Conservation (phyloP, 2,113 vertebrate genomes). For the Ceyx cyanopectus region DNA sequence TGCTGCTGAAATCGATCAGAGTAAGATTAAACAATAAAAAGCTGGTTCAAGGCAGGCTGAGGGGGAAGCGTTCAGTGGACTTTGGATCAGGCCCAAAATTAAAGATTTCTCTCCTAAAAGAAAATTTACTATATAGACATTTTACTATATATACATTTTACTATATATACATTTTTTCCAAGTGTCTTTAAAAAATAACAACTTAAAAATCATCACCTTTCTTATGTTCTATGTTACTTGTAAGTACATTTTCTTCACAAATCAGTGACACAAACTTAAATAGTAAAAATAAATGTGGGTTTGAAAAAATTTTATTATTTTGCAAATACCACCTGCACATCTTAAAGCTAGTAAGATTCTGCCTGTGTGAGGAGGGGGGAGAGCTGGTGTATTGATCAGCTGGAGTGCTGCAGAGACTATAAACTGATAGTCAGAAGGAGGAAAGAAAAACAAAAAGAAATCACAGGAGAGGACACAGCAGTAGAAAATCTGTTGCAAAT, state of each 20-base stretch:
- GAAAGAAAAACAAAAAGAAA: slow-evolving; percentile 25
- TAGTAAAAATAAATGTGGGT: background rate
- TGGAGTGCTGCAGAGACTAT: slow-evolving; percentile 52
- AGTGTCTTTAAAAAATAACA: background rate
- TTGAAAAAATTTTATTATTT: background rate
- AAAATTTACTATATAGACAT: background rate
- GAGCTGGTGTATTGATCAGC: slow-evolving; percentile 58
- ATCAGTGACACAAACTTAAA: background rate
- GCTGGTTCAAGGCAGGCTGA: background rate
- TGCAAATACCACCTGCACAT: slow-evolving; percentile 18
- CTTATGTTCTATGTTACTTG: background rate
- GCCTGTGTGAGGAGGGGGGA: background rate
- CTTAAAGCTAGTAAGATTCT: slow-evolving; percentile 40
- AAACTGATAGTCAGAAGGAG: slow-evolving; percentile 46
- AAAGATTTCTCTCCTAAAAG: background rate
- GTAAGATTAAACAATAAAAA: slow-evolving; percentile 52
- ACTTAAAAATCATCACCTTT: background rate
- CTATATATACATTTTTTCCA: background rate
- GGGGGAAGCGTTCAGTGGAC: background rate
- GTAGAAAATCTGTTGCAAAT: slow-evolving; percentile 42
- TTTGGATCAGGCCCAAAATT: slow-evolving; percentile 2
- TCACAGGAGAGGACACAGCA: background rate
- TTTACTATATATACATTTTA: background rate
- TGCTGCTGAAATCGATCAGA: slow-evolving; percentile 28
- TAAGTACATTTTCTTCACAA: slow-evolving; percentile 21